phyloP scores from a whole-genome alignment of 2,797 vertebrate genomes.

The Vireo griseus region DNA sequence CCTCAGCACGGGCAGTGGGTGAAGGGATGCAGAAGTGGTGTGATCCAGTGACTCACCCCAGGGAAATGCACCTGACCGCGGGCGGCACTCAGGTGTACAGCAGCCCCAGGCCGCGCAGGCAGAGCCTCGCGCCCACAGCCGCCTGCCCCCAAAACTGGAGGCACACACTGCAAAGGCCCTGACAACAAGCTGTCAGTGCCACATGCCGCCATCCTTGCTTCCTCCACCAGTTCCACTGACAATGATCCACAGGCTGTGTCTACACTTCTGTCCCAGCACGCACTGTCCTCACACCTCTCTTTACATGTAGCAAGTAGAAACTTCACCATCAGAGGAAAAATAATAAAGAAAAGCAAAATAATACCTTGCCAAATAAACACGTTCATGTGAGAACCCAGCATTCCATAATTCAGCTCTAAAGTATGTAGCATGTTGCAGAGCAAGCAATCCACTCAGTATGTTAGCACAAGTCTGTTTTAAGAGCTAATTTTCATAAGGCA shows the following conservation, averaged over 20 bases:
- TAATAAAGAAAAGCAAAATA: not conserved
- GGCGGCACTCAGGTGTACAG: not conserved
- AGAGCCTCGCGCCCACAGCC: not conserved
- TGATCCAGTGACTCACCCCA: not conserved
- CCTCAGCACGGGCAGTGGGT: rapidly evolving
- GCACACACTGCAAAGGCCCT: not conserved
- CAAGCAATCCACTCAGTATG: not conserved
- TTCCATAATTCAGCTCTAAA: not conserved
- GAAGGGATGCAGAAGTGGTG: not conserved
- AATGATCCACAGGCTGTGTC: not conserved
- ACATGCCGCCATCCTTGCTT: rapidly evolving
- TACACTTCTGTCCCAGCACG: not conserved
- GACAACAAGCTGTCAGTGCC: rapidly evolving
- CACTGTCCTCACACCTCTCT: not conserved
- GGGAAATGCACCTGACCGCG: rapidly evolving
- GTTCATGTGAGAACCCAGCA: not conserved
- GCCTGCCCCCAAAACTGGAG: not conserved
- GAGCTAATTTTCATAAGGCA: not conserved
- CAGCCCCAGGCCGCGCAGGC: not conserved
- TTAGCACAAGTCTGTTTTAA: not conserved
- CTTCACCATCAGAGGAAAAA: not conserved
- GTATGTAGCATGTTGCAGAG: not conserved
- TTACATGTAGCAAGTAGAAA: rapidly evolving
- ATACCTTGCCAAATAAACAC: not conserved
- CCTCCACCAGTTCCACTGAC: rapidly evolving